phyloP scores from a whole-genome alignment of 2,888 invertebrate species.

The Gasteruption jaculator region DNA sequence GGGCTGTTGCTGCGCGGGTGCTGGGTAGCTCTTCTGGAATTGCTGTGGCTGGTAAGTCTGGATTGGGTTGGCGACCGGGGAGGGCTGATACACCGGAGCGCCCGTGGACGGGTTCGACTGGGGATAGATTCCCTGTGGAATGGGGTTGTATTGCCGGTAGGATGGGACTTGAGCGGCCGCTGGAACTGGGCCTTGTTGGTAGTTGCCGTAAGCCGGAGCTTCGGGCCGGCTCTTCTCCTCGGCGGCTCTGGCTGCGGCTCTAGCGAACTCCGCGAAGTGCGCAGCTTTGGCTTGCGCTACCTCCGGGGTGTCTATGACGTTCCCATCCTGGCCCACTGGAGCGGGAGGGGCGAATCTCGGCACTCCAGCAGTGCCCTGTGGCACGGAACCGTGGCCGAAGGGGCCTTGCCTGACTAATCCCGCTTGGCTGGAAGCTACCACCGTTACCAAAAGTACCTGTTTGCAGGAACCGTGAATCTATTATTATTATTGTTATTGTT shows the following conservation, averaged over 20 bases:
- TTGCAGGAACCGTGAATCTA: no score
- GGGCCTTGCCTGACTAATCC: no score
- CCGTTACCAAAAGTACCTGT: no score
- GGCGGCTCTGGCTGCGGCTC: slow-evolving; percentile 44
- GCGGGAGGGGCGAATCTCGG: slow-evolving; percentile 39
- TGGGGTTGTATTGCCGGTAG: no score
- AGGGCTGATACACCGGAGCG: slow-evolving; percentile 19
- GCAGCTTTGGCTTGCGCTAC: slow-evolving; percentile 49
- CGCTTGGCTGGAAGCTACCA: no score
- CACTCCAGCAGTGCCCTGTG: slow-evolving; percentile 27
- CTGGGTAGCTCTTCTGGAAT: slow-evolving; percentile 19
- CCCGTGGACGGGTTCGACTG: slow-evolving; percentile 7
- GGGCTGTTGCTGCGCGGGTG: slow-evolving; percentile 23
- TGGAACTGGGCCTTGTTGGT: no score
- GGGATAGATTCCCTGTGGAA: no score
- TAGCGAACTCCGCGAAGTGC: slow-evolving; percentile 48
- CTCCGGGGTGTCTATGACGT: slow-evolving; percentile 50
- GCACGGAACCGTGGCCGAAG: slow-evolving; percentile 29
- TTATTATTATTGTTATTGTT: no score
- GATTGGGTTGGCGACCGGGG: slow-evolving; percentile 12
- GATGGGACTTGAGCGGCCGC: no score
- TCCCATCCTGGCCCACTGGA: slow-evolving; percentile 47
- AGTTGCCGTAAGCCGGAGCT: slow-evolving; percentile 25
- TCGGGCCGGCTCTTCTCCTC: slow-evolving; percentile 30
- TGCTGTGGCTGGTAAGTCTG: slow-evolving; percentile 22